Evolutionary conservation across 2,888 invertebrate species (phyloP).

Genomic region (Atethmia centrago): DNA sequence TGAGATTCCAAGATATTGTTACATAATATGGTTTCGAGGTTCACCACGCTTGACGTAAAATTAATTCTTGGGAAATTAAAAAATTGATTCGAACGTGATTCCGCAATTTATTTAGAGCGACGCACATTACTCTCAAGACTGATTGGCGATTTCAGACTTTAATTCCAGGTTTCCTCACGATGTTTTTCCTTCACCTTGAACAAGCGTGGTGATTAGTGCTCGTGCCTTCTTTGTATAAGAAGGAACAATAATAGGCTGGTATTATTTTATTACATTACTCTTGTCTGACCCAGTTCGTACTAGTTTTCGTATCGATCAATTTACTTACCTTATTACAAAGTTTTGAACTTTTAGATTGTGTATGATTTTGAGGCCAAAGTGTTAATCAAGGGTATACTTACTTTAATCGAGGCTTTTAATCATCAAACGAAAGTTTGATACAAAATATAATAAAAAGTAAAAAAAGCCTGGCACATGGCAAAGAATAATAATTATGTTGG

Average conservation of each 20-base stretch:
- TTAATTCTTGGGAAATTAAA: not conserved
- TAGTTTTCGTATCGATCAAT: constrained; percentile 24
- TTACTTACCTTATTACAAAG: constrained; percentile 27
- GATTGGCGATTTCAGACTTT: too few species aligned
- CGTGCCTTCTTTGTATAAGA: too few species aligned
- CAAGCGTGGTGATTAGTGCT: too few species aligned
- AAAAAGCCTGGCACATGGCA: not conserved
- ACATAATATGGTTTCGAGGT: not conserved
- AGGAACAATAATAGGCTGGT: too few species aligned
- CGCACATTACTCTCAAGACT: too few species aligned
- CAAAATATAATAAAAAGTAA: not conserved
- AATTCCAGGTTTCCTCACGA: too few species aligned
- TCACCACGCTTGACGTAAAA: not conserved
- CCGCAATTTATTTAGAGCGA: not conserved
- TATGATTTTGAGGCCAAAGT: constrained; percentile 22
- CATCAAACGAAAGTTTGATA: not conserved
- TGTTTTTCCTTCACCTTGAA: too few species aligned
- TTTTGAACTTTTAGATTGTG: constrained; percentile 34
- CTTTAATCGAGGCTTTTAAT: constrained; percentile 38
- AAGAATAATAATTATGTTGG: constrained; percentile 14
- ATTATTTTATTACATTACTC: not conserved
- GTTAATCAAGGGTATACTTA: constrained; percentile 18
- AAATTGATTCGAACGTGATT: constrained; percentile 1
- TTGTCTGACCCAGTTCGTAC: not conserved
- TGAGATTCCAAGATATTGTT: not conserved